phyloP scores from a whole-genome alignment of 2,113 vertebrate species.

The Oxyura jamaicensis region DNA sequence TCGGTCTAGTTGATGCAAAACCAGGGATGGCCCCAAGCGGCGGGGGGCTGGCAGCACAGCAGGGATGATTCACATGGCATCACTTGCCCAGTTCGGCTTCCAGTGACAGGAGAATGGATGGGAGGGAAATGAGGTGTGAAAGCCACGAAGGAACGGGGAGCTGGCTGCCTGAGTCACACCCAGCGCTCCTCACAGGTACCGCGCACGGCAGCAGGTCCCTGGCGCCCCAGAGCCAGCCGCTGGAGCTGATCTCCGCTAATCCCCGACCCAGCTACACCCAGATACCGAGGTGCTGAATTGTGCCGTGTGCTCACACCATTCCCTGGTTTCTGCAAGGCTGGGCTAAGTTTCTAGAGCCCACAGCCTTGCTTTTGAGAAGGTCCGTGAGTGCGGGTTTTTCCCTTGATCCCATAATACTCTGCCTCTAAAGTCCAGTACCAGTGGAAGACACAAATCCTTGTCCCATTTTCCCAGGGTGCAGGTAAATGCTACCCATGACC shows the following conservation, averaged over 20 bases:
- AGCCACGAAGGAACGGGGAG: not conserved
- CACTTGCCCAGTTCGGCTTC: not conserved
- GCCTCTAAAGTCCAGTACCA: not conserved
- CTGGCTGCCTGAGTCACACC: not conserved
- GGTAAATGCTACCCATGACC: not conserved
- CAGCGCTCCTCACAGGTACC: not conserved
- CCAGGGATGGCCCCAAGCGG: not conserved
- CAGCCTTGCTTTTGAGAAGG: not conserved
- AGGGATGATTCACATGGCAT: not conserved
- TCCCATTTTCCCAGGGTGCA: not conserved
- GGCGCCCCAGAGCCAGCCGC: not conserved
- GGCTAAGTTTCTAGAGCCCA: not conserved
- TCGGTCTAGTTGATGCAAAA: not conserved
- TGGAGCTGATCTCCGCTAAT: slow-evolving; percentile 54
- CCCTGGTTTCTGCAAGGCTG: not conserved
- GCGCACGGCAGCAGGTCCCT: not conserved
- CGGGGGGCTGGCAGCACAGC: not conserved
- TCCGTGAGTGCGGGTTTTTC: not conserved
- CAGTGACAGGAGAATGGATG: fast-evolving
- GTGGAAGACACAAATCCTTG: not conserved
- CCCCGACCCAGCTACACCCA: slow-evolving; percentile 38
- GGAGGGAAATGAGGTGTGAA: not conserved
- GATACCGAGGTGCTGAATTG: not conserved
- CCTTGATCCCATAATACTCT: not conserved
- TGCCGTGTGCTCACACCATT: fast-evolving